These are phyloP conservation scores for Tetraodon nigroviridis DNA, from an alignment of 2,113 vertebrate species.

Conservation along the genomic window DNA sequence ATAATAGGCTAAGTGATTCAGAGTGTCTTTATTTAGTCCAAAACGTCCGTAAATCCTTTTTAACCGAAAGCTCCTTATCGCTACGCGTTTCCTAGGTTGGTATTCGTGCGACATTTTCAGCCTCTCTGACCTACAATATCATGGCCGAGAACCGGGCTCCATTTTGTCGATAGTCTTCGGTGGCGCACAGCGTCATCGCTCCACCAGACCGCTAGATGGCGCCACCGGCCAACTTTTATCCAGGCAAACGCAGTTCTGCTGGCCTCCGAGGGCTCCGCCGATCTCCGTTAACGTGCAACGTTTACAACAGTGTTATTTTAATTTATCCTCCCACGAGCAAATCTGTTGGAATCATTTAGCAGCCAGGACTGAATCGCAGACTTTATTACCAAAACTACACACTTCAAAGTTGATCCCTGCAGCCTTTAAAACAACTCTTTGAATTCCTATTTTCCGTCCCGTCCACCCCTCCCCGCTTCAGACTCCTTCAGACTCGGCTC, in stretches of 20 bases:
- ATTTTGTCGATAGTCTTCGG: slow-evolving; percentile 65
- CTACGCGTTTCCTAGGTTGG: not conserved
- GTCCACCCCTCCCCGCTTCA: slow-evolving; percentile 19
- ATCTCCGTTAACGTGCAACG: not conserved
- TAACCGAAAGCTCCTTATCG: no score
- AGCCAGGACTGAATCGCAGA: no score
- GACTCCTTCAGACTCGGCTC: slow-evolving; percentile 11
- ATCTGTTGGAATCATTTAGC: no score
- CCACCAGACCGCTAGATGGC: slow-evolving; percentile 45
- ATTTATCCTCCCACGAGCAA: no score
- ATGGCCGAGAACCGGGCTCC: slow-evolving; percentile 67
- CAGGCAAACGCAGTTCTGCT: not conserved
- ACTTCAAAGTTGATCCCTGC: no score
- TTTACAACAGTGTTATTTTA: no score
- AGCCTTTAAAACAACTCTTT: slow-evolving; percentile 11
- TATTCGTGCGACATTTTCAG: slow-evolving; percentile 16
- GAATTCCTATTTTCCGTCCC: slow-evolving; percentile 8
- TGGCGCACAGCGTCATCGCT: not conserved
- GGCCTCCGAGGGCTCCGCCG: not conserved
- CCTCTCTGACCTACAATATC: slow-evolving; percentile 62
- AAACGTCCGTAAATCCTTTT: no score
- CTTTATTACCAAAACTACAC: no score
- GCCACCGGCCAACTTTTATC: not conserved
- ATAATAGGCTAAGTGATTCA: no score
- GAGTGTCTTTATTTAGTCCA: no score